These are phyloP conservation scores for Stichopus horrens DNA, from an alignment of 53 echinoderm and acorn worm species.

Conservation along the genomic window DNA sequence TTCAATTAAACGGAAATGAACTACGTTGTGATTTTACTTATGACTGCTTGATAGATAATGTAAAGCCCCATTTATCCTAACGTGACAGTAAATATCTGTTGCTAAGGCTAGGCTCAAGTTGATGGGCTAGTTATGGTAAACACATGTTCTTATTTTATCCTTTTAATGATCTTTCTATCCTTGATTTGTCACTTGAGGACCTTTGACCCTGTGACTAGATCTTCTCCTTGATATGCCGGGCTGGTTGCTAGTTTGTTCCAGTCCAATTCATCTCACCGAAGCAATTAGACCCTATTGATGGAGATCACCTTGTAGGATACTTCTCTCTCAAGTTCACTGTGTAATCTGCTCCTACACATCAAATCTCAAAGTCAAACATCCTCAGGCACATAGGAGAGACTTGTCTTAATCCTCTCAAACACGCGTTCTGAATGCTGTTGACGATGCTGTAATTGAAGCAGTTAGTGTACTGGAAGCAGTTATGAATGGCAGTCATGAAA, in stretches of 20 bases:
- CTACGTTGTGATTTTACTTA: too few relatives aligned
- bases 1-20: too few relatives aligned
- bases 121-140: too few relatives aligned
- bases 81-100: too few relatives aligned
- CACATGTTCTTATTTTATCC: neutral
- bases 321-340: slow-evolving; percentile 15
- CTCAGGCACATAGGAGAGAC: slow-evolving; percentile 15
- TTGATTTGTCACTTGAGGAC: neutral
- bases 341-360: neutral
- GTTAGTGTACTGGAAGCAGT: neutral
- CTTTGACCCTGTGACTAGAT: neutral
- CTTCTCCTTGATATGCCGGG: neutral
- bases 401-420: slow-evolving; percentile 22
- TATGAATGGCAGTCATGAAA: too few relatives aligned
- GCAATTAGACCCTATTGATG: neutral
- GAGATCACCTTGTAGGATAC: neutral
- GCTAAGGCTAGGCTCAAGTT: too few relatives aligned
- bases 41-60: too few relatives aligned
- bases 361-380: slow-evolving; percentile 26
- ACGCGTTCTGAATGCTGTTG: neutral
- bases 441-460: neutral
- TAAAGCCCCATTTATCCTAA: too few relatives aligned
- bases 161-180: neutral
- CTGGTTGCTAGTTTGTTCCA: neutral
- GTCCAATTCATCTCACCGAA: neutral